These are phyloP conservation scores for Zootermopsis nevadensis DNA, from an alignment of 2,888 invertebrate species.

Conservation along the genomic window DNA sequence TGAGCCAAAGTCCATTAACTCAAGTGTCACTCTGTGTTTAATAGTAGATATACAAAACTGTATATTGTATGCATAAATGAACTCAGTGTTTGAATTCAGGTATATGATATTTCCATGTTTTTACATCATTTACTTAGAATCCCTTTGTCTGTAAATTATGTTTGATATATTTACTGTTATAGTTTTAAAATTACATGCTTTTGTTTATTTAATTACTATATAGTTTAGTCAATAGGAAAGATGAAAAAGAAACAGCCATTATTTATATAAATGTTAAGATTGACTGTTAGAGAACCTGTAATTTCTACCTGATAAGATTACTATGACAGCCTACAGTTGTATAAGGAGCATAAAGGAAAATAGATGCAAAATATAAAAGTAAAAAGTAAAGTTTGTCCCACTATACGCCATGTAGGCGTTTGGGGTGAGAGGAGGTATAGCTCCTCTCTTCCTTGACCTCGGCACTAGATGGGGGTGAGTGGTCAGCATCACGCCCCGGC, in stretches of 20 bases:
- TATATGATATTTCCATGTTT: too few species aligned
- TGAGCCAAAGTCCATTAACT: neutral
- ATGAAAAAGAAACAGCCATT: neutral
- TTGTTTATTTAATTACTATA: neutral
- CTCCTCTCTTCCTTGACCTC: too few species aligned
- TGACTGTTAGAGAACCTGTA: neutral
- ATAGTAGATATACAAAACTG: neutral
- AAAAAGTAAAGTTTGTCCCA: too few species aligned
- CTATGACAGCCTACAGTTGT: neutral
- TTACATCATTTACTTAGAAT: neutral
- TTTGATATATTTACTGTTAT: neutral
- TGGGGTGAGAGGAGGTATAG: too few species aligned
- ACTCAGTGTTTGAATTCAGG: neutral
- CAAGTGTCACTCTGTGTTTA: neutral
- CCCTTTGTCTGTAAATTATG: neutral
- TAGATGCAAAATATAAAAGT: neutral
- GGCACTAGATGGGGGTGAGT: too few species aligned
- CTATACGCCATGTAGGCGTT: too few species aligned
- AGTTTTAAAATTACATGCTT: neutral
- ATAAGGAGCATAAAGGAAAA: neutral
- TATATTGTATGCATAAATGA: neutral
- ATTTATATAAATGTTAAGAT: neutral
- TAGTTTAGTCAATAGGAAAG: constrained; percentile 1
- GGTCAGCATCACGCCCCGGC: too few species aligned
- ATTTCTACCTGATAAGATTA: neutral